Percentiles rank a stretch among this genome's conserved stretches.
Evolutionary conservation across 1,140 invertebrate species (phyloP).

Genomic region (Cylas formicarius): DNA sequence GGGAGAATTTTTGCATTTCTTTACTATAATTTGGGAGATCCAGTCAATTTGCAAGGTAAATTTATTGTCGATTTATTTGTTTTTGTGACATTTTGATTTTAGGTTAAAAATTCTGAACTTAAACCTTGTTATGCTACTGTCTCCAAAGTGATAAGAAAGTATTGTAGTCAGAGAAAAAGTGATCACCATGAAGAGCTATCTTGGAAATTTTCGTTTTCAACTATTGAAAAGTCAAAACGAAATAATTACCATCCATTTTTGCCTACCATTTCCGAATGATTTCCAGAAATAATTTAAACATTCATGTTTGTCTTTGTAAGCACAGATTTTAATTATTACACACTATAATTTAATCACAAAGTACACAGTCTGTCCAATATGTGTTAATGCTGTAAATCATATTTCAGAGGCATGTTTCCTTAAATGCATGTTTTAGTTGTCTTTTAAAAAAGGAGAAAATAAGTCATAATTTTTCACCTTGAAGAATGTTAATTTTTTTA

Average conservation of each 20-base stretch:
- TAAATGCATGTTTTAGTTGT: too few species aligned
- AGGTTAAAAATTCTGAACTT: conserved; percentile 22
- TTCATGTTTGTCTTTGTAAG: not conserved
- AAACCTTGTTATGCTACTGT: conserved; percentile 17
- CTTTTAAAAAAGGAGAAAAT: too few species aligned
- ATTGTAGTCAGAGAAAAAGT: conserved; percentile 19
- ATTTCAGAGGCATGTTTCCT: too few species aligned
- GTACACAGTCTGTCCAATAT: too few species aligned
- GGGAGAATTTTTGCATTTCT: conserved; percentile 22
- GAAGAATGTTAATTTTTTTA: too few species aligned
- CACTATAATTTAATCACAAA: too few species aligned
- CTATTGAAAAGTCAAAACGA: conserved; percentile 12
- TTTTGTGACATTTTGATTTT: not conserved
- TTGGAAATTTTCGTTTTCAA: conserved; percentile 21
- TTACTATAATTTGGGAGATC: conserved; percentile 22
- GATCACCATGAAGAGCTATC: conserved; percentile 10
- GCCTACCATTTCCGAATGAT: conserved; percentile 21
- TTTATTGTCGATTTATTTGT: conserved; percentile 7
- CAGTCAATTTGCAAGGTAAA: conserved; percentile 25
- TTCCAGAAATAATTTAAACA: conserved; percentile 9
- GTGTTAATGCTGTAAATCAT: too few species aligned
- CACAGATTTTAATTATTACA: conserved; percentile 5
- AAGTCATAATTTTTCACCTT: too few species aligned
- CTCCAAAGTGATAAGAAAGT: conserved; percentile 19
- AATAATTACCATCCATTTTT: conserved; percentile 17